These are phyloP conservation scores for Ailurus styani DNA, from an alignment of 2,113 vertebrate species.

Conservation along the genomic window DNA sequence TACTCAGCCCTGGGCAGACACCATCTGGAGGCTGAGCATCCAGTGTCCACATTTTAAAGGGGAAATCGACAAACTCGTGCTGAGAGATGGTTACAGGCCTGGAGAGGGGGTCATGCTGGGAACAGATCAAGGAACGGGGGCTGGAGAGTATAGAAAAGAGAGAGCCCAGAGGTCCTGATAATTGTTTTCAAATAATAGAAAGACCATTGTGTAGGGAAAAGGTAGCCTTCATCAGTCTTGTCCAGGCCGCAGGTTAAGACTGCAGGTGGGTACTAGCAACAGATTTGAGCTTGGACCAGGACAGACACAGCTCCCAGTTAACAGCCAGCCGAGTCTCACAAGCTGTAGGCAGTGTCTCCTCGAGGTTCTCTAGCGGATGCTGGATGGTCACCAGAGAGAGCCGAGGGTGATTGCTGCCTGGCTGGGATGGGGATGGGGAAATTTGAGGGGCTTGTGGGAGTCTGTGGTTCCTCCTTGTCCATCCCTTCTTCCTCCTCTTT, in stretches of 20 bases:
- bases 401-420: background rate
- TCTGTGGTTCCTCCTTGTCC: background rate
- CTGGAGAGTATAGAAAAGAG: background rate
- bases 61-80: slow-evolving; percentile 15
- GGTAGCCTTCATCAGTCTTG: background rate
- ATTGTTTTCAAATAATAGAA: slow-evolving; percentile 3
- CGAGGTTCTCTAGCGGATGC: background rate
- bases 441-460: background rate
- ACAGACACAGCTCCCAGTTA: background rate
- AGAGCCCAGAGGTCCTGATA: background rate
- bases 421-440: background rate
- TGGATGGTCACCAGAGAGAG: background rate
- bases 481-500: background rate
- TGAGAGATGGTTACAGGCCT: background rate
- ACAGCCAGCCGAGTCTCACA: background rate
- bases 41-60: slow-evolving; percentile 33
- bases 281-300: background rate
- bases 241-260: background rate
- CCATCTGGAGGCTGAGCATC: slow-evolving; percentile 59
- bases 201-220: background rate
- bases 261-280: background rate
- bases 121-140: background rate
- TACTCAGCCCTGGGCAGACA: slow-evolving; percentile 35
- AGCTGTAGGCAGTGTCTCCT: background rate
- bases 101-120: background rate